These are phyloP conservation scores for Aegithalos caudatus DNA, from an alignment of 2,113 vertebrate genomes.

Conservation along the genomic window DNA sequence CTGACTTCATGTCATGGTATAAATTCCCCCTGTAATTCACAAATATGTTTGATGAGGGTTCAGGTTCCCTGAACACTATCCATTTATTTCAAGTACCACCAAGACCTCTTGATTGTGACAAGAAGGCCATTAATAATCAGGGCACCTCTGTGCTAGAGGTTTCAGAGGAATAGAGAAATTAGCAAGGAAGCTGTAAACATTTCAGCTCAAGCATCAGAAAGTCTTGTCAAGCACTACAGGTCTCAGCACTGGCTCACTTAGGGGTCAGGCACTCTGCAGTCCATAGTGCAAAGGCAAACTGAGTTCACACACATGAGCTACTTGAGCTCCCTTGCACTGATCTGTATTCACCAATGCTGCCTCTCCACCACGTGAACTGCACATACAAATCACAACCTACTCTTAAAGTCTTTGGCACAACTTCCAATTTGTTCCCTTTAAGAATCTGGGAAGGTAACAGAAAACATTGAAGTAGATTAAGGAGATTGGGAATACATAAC, in stretches of 20 bases:
- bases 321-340: not conserved
- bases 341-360: not conserved
- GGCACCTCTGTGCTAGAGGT: not conserved
- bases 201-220: not conserved
- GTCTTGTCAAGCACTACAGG: not conserved
- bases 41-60: not conserved
- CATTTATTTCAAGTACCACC: not conserved
- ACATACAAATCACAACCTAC: not conserved
- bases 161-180: not conserved
- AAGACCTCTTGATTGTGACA: not conserved
- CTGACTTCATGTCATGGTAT: not conserved
- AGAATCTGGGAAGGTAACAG: not conserved
- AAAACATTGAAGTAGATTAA: not conserved
- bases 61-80: not conserved
- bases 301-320: not conserved
- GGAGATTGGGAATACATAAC: not conserved
- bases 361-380: not conserved
- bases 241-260: not conserved
- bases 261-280: not conserved
- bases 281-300: not conserved
- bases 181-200: not conserved
- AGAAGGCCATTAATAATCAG: constrained; percentile 8
- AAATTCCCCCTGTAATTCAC: not conserved
- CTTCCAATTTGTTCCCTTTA: not conserved
- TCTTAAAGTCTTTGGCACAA: not conserved